These are phyloP conservation scores for Naso thynnoides DNA, from an alignment of 2,797 vertebrate genomes.

Conservation along the genomic window DNA sequence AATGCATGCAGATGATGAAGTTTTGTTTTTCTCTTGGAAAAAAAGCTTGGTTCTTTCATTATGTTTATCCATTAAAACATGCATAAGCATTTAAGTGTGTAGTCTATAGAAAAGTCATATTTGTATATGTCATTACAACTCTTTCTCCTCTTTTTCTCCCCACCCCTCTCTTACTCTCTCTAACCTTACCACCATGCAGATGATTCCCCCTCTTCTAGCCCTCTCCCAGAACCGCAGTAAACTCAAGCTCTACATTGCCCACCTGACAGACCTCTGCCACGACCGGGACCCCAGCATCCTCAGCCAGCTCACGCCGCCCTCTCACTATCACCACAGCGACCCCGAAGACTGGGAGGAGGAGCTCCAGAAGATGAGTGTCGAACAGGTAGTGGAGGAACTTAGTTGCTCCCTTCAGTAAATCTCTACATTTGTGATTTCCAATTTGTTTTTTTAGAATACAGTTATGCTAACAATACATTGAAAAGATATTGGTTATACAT, in stretches of 20 bases:
- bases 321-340: constrained; percentile 91
- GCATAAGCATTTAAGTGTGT: not conserved
- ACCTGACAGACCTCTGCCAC: constrained; percentile 96
- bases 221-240: constrained; percentile 98
- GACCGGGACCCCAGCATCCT: constrained; percentile 96
- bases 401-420: constrained; percentile 32
- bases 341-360: constrained; percentile 92
- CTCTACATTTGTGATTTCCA: not conserved
- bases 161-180: not conserved
- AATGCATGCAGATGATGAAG: constrained; percentile 53
- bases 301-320: constrained; percentile 90
- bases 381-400: constrained; percentile 86
- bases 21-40: constrained; percentile 3
- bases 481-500: too few relatives aligned
- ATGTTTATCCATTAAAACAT: not conserved
- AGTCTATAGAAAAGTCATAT: not conserved
- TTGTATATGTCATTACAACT: not conserved
- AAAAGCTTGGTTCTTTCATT: constrained; percentile 9
- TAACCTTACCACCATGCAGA: constrained; percentile 79
- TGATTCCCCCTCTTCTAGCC: constrained; percentile 95
- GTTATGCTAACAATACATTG: too few relatives aligned
- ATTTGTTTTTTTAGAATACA: not conserved
- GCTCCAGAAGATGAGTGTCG: constrained; percentile 91
- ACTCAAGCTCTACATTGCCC: constrained; percentile 97
- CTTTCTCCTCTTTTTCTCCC: not conserved